phyloP scores from a whole-genome alignment of 2,888 invertebrate species.

The Mythimna loreyi region DNA sequence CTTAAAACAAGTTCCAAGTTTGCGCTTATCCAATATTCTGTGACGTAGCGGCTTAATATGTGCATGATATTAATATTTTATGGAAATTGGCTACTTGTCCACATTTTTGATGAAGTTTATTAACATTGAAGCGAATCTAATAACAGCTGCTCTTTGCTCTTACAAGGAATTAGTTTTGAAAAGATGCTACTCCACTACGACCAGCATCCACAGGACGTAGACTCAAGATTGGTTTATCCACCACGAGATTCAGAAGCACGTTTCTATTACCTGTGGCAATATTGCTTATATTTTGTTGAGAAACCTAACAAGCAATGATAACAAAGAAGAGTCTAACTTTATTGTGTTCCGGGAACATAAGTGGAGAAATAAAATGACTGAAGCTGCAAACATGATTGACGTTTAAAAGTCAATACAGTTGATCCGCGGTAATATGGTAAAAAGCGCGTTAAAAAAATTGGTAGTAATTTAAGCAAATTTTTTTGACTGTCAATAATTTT shows the following conservation, averaged over 20 bases:
- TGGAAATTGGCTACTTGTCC: conserved; percentile 13
- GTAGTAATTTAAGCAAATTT: too few relatives aligned
- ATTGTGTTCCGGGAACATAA: background rate
- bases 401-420: background rate
- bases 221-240: background rate
- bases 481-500: too few relatives aligned
- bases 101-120: conserved; percentile 10
- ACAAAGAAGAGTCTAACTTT: background rate
- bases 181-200: background rate
- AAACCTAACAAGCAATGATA: background rate
- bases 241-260: background rate
- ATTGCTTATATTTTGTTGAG: background rate
- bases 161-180: background rate
- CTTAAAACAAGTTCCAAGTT: conserved; percentile 34
- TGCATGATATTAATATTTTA: conserved; percentile 40
- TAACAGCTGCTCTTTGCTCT: background rate
- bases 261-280: background rate
- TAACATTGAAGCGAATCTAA: background rate
- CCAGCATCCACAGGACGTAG: background rate
- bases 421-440: too few relatives aligned
- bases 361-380: background rate
- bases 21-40: conserved; percentile 32
- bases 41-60: conserved; percentile 11
- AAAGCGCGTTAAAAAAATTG: too few relatives aligned
- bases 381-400: background rate